Base-by-base conservation (phyloP, 2,888 invertebrate species). In the Exocentrus adspersus region DNA sequence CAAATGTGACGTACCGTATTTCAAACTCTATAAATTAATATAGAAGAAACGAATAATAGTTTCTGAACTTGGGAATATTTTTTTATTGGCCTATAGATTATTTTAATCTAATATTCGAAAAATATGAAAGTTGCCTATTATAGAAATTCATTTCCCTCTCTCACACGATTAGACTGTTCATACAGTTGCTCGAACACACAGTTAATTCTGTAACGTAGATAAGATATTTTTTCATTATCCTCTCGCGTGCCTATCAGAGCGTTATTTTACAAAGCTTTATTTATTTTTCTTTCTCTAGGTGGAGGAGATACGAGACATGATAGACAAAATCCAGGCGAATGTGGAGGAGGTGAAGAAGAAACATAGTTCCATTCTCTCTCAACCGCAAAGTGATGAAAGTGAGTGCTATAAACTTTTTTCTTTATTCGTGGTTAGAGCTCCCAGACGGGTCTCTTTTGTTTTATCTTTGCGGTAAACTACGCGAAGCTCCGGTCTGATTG, bases 331-430 rank as follows among this genome's bases (percentile, higher is more conserved):
- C 83, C 97, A 98, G 85, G 92, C 94, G 80, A 98, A 98, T 89
- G 99, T 99, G 74, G 98, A 99, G 83, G 98, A 98, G 84, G 98
- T 99, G 68, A 99, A 99, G 90, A 98, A 97, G 89, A 98, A 98
- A 89, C 99, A 99, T 87, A 98, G 98, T 87, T 94, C 97, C 85
- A 99, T 99, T 82, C 88, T 99, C 80, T 97, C 98, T 80, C 97
- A 97, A 78, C 98, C 98, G 77, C 96, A 97, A 84, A 96, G 97
- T 83, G 98, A 98, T 88, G 98, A 98, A 88, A 98, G 96, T 96
- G 85, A 93, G 94, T 89, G 68, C 30, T 24, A 17, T 43, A 61
- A 51, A 43, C 17, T 46, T 46, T 46, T 45, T 45, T 19, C 2
- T 32, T 19, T 45, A 30, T 17, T 17, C 30, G 4, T 19, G 6